Evolutionary conservation across 1,140 invertebrate species (phyloP), one percentile per base, ranked within the genome.

Genomic region (Carposina sasakii): DNA sequence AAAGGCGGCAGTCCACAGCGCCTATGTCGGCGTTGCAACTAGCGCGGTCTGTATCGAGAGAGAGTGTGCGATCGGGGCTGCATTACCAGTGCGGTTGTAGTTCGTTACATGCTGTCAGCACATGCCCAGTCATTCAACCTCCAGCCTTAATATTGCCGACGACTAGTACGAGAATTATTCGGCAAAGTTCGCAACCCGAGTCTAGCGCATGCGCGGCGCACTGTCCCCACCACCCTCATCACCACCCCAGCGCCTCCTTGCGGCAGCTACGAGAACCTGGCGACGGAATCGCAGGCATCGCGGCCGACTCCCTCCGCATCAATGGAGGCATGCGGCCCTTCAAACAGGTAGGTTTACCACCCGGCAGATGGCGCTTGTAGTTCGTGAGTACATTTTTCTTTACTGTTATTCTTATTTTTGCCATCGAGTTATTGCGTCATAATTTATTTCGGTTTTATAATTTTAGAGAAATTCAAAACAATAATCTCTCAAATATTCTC

Each of bases 251-350:
- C 76, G 91, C 92, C 63, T 96, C 94, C 1, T 82, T 96, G 67
- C 91, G 94, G 63, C 93, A 96, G 71, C 87, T 96, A 16, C 87
- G 93, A 39, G 93, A 94, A 85, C 90, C 91, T 16, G 89, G 90
- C 24, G 94, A 96, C 71, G 94, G 94, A 41, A 96, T 97, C 49
- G 95, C 95, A n/a, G 95, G 95, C 66, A 98, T 99, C 67, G 97
- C 96, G 1, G 96, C 96, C n/a, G 96, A 98, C 85, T 98, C 96
- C 23, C 89, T 98, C 62, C 89, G 97, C 58, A 96, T 98, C 84
- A 98, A 98, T 87, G 97, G 97, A 40, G 97, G 96, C 52, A 95
- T 98, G 86, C 89, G 96, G 60, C 96, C 96, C 65, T 98, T 98
- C 85, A 96, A 96, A 86, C 96, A 98, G 93, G 95, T 96, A 90